Evolutionary conservation across 2,888 invertebrate genomes (phyloP).

Genomic region (Drosophila testacea): DNA sequence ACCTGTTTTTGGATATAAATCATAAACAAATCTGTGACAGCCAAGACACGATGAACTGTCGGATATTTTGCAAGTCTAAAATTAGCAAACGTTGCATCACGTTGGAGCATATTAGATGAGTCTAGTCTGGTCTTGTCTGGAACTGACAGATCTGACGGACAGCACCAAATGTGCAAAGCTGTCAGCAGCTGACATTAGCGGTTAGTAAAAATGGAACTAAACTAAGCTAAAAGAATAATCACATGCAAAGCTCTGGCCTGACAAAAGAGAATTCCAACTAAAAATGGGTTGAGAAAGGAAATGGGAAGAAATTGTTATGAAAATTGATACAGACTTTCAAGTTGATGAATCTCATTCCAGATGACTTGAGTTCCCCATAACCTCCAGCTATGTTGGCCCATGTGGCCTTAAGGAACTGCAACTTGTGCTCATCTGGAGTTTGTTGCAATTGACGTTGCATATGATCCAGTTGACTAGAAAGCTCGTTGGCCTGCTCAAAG

Average conservation of each 20-base stretch:
- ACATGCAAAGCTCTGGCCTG: slow-evolving; percentile 35
- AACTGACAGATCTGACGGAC: slow-evolving; percentile 34
- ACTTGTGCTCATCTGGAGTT: slow-evolving; percentile 87
- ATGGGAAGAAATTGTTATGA: not conserved
- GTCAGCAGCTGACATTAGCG: slow-evolving; percentile 68
- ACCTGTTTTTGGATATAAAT: not conserved
- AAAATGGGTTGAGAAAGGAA: not conserved
- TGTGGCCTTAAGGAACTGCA: slow-evolving; percentile 82
- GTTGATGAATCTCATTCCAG: slow-evolving; percentile 88
- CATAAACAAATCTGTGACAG: slow-evolving; percentile 27
- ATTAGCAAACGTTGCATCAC: slow-evolving; percentile 57
- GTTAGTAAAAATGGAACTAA: slow-evolving; percentile 44
- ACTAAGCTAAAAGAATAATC: slow-evolving; percentile 21
- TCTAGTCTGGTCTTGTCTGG: slow-evolving; percentile 21
- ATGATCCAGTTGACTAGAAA: slow-evolving; percentile 88
- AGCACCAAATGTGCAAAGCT: slow-evolving; percentile 57
- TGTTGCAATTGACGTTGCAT: slow-evolving; percentile 88
- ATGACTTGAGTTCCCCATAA: slow-evolving; percentile 88
- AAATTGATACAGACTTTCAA: slow-evolving; percentile 84
- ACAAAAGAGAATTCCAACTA: slow-evolving; percentile 64
- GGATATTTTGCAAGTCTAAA: slow-evolving; percentile 33
- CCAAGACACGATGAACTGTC: slow-evolving; percentile 10
- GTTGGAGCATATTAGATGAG: slow-evolving; percentile 24
- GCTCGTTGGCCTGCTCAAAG: slow-evolving; percentile 89
- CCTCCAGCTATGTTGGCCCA: slow-evolving; percentile 89